Evolutionary conservation across 2,797 vertebrate species (phyloP), one percentile per base, ranked within the genome.

Genomic region (Gobio occitaniae): DNA sequence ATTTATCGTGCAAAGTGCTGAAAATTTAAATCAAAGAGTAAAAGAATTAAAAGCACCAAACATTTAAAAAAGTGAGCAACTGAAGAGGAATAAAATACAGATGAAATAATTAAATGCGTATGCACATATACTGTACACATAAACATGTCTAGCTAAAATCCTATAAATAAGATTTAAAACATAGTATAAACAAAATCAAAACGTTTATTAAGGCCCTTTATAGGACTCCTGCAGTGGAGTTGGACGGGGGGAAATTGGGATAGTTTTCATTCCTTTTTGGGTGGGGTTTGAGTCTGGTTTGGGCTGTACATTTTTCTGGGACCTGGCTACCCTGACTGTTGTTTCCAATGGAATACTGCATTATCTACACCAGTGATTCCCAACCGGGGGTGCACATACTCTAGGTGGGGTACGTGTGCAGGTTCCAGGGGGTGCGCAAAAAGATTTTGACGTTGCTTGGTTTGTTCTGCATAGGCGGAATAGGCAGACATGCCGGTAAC

Each of bases 271-370:
- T 16, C 13, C 25, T 63, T 63, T 38, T 63, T 25, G 32, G 25
- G 2, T 2, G 5, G 12, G 12, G 25, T 65, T 65, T 65, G 13
- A 32, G 29, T 65, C 13, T 5, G 61, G 25, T 65, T 29, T 29
- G 6, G 61, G 25, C 6, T 65, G 61, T 13, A 32, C 1, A 16
- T 8, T 15, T 65, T 65, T 65, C 29, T 65, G 29, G 25, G 2
- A 16, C 25, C 13, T 65, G 61, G 61, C 61, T 32, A 29, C 63
- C 63, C 63, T 65, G 13, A 65, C 63, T 32, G 29, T 59, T 59
- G 63, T 65, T 65, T 65, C 63, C 63, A 65, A 16, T 65, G 63
- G 29, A 65, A 65, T 65, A 16, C 63, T 65, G 61, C 61, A 65
- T 65, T 65, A 65, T 65, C 63, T 65, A 32, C 29, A 65, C 29